Percentiles rank a stretch among this genome's conserved stretches.
Evolutionary conservation across 2,113 vertebrate species (phyloP).

Genomic region (human (Homo sapiens)): GRCh38 chr2:32300501-32301000

Average conservation of each 20-base stretch:
- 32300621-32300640: not conserved
- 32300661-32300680: not conserved
- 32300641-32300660: constrained; percentile 14
- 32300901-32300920: not conserved
- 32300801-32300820: not conserved
- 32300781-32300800: not conserved
- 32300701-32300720: not conserved
- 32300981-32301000: not conserved
- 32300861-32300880: not conserved
- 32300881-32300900: not conserved
- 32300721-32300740: not conserved
- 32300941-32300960: not conserved
- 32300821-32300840: not conserved
- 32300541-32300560: not conserved
- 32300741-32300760: constrained; percentile 18
- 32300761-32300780: not conserved
- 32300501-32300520: not conserved
- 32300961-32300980: not conserved
- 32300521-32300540: not conserved
- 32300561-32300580: not conserved
- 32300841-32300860: not conserved
- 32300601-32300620: not conserved
- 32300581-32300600: not conserved
- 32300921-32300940: not conserved
- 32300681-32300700: not conserved